Evolutionary conservation across 2,797 vertebrate genomes (phyloP).

Genomic region (Alectoris magna): DNA sequence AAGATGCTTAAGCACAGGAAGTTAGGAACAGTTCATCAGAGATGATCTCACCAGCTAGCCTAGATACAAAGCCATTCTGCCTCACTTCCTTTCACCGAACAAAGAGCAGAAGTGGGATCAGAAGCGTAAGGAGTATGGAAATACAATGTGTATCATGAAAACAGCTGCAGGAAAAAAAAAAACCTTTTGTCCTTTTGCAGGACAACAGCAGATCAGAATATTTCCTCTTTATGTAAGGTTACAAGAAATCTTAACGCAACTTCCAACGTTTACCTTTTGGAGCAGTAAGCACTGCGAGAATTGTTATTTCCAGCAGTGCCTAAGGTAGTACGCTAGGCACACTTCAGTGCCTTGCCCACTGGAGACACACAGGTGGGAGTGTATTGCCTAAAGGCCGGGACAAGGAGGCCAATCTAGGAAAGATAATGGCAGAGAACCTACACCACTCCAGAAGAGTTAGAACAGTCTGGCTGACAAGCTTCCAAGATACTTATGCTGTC

Average conservation of each 20-base stretch:
- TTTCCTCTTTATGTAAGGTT: not conserved
- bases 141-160: accelerated
- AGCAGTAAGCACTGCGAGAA: not conserved
- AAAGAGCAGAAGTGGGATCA: not conserved
- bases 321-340: not conserved
- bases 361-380: not conserved
- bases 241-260: accelerated
- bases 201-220: not conserved
- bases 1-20: not conserved
- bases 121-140: not conserved
- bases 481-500: too few relatives aligned
- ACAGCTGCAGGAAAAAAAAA: not conserved
- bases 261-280: not conserved
- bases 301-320: not conserved
- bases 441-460: not conserved
- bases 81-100: not conserved
- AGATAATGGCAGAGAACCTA: not conserved
- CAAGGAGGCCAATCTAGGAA: not conserved
- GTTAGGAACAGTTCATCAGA: not conserved
- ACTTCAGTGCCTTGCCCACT: not conserved
- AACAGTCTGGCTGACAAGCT: not conserved
- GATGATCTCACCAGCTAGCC: not conserved
- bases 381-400: not conserved
- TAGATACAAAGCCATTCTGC: not conserved
- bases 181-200: not conserved